A percentile compares a stretch with the other conserved stretches of the same genome.
These are phyloP conservation scores for Camarhynchus parvulus DNA, from an alignment of 2,113 vertebrate species.

Conservation along the genomic window DNA sequence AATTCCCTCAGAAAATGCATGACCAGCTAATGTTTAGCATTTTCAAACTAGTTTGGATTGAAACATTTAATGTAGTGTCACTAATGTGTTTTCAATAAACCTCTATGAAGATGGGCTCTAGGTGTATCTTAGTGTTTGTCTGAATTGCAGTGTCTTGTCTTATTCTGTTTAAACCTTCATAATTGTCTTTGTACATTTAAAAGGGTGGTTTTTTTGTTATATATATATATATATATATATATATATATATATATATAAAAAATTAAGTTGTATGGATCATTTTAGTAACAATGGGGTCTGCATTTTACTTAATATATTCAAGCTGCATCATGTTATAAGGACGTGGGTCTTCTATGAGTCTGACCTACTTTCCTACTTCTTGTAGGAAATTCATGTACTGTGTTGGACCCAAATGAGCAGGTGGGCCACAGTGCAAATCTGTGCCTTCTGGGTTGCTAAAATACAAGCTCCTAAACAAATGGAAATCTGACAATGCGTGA, in stretches of 20 bases:
- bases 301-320: neutral
- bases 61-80: neutral
- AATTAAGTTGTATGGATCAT: neutral
- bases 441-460: neutral
- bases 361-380: neutral
- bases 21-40: neutral
- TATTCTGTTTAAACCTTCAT: neutral
- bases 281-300: neutral
- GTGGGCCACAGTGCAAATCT: neutral
- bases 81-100: neutral
- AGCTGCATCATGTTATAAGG: neutral
- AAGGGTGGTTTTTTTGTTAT: rapidly evolving
- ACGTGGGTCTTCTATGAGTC: neutral
- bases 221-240: too few species aligned
- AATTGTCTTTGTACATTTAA: neutral
- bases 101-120: neutral
- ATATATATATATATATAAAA: too few species aligned
- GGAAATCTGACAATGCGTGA: neutral
- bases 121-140: neutral
- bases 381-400: neutral
- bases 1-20: neutral
- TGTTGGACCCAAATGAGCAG: neutral
- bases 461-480: neutral
- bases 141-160: neutral
- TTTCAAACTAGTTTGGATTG: neutral